Conservation (phyloP, 2,113 vertebrate species). For the Hyaena hyaena region DNA sequence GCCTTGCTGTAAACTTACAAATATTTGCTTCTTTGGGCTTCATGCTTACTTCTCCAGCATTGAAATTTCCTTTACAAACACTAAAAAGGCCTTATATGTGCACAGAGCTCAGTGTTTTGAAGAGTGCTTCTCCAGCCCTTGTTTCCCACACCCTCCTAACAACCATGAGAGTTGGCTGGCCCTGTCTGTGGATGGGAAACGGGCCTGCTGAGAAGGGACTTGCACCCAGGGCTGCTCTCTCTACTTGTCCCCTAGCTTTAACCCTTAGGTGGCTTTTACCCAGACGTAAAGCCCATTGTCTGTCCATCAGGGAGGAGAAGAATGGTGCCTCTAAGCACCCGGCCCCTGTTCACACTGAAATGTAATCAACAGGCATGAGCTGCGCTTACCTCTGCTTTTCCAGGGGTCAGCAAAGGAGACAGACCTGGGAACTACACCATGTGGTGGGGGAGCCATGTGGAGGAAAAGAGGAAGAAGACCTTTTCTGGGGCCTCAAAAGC, state of each 20-base stretch:
- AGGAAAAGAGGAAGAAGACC: not conserved
- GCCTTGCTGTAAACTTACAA: not conserved
- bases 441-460: not conserved
- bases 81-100: not conserved
- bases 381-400: not conserved
- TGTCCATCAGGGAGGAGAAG: not conserved
- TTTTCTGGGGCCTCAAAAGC: not conserved
- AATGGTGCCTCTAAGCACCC: not conserved
- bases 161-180: not conserved
- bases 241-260: not conserved
- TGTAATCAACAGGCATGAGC: not conserved
- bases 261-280: not conserved
- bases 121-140: not conserved
- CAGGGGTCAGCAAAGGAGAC: not conserved
- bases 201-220: not conserved
- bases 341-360: not conserved
- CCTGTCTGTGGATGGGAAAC: not conserved
- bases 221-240: not conserved
- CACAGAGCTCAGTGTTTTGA: not conserved
- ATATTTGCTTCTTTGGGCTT: slow-evolving; percentile 41
- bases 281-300: not conserved
- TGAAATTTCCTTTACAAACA: not conserved
- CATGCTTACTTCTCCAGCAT: not conserved
- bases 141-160: not conserved
- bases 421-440: not conserved